Evolutionary conservation across 2,113 vertebrate species (phyloP).

Genomic region (Mesembrinibis cayennensis): DNA sequence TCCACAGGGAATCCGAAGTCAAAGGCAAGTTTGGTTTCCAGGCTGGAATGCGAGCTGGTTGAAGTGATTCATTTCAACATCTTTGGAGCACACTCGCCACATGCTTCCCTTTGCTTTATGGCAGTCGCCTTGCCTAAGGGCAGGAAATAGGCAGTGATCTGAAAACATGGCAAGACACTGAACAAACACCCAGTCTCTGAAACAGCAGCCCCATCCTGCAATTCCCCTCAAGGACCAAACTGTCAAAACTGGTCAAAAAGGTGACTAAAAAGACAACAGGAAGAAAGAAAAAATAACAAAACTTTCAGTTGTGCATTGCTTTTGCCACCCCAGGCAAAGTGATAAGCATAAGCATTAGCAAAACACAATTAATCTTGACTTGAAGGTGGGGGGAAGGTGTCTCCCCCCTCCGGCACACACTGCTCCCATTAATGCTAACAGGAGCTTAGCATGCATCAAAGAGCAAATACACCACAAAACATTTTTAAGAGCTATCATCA

Average conservation of each 20-base stretch:
- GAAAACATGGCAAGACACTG: neutral
- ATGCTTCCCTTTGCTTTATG: neutral
- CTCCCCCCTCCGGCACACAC: neutral
- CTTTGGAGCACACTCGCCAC: constrained; percentile 35
- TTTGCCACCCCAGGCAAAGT: neutral
- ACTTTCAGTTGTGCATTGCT: neutral
- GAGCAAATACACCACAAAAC: constrained; percentile 44
- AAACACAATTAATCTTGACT: neutral
- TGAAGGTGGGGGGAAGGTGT: neutral
- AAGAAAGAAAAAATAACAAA: neutral
- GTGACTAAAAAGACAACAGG: neutral
- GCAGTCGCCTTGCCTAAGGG: neutral
- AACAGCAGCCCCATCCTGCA: neutral
- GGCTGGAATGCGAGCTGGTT: constrained; percentile 14
- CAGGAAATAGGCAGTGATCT: constrained; percentile 20
- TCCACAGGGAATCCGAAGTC: neutral
- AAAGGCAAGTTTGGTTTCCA: constrained; percentile 37
- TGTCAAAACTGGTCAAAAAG: neutral
- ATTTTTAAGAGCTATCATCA: constrained; percentile 60
- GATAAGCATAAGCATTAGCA: neutral
- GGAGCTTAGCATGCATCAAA: constrained; percentile 55
- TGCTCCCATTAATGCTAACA: constrained; percentile 51
- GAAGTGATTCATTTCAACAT: constrained; percentile 30
- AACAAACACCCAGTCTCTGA: neutral
- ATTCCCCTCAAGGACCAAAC: neutral